Evolutionary conservation across 2,888 invertebrate species (phyloP), one percentile per base, ranked within the genome.

Genomic region (Aleiodes testaceus): DNA sequence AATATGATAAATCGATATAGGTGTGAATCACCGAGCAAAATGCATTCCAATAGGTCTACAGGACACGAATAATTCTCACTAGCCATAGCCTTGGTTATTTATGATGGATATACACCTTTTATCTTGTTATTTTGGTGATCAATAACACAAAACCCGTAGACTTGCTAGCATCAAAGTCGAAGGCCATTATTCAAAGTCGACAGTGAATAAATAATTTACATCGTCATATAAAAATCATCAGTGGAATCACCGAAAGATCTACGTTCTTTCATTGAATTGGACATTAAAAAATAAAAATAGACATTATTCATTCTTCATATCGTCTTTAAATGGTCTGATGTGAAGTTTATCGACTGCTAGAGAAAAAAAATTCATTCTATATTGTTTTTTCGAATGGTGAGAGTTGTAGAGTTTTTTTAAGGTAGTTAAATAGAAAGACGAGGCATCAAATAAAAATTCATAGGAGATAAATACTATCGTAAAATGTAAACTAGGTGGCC

Each of bases 51-150:
- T 72, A 65, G 42, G 7, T 36, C 11, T 36, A 6, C 49, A 45
- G 47, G 18, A 5, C 42, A 66, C 45, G 1, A 20, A 3, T 16
- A 36, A 30, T 30, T 30, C 18, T 12, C 16, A n/a, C 65, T 47
- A 36, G 18, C 63, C 49, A 26, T 80, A 78, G n/a, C 36, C 77
- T 80, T 77, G 74, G 36, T 36, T 36, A 36, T 79, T 76, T 79
- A 77, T 83, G 83, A 83, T 83, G 82, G 82, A 83, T 83, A 82
- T 82, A 80, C 81, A 55, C 30, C 36, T 18, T 36, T 79, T 82
- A 81, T 81, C 81, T 83, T 82, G 81, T 82, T 83, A 82, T 83
- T 84, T 83, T 79, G 81, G 82, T 84, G 82, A 84, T 84, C 83
- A 83, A 83, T 84, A 84, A 84, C 18, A 5, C n/a, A 26, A 16